phyloP scores from a whole-genome alignment of 1,140 invertebrate genomes.

The Atopsyche davidsoni region DNA sequence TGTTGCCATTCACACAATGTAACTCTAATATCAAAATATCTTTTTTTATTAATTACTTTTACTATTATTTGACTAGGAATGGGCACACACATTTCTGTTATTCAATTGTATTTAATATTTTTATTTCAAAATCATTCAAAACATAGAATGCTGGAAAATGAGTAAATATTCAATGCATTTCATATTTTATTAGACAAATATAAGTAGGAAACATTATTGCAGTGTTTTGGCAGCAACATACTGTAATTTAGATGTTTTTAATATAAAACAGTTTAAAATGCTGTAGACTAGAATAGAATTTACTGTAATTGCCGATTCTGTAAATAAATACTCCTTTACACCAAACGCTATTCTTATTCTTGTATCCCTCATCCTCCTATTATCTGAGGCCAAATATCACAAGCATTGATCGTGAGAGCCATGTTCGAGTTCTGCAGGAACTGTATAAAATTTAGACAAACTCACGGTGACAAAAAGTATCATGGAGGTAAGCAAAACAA shows the following conservation, averaged over 20 bases:
- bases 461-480: no score
- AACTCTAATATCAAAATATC: slow-evolving; percentile 5
- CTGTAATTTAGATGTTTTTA: slow-evolving; percentile 32
- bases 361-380: background rate
- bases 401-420: no score
- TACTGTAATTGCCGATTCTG: slow-evolving; percentile 32
- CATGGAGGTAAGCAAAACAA: no score
- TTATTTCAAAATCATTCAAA: slow-evolving; percentile 6
- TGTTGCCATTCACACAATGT: slow-evolving; percentile 14
- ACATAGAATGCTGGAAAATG: slow-evolving; percentile 16
- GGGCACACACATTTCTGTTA: no score
- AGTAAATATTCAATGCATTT: slow-evolving; percentile 18
- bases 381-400: background rate
- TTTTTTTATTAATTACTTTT: background rate
- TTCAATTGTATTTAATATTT: background rate
- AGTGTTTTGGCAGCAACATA: slow-evolving; percentile 26
- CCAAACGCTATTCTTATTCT: slow-evolving; percentile 11
- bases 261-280: slow-evolving; percentile 27
- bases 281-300: slow-evolving; percentile 30
- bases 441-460: no score
- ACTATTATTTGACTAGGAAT: no score
- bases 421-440: no score
- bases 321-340: slow-evolving; percentile 32
- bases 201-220: slow-evolving; percentile 23
- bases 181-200: slow-evolving; percentile 27